phyloP scores from a whole-genome alignment of 2,797 vertebrate genomes.

The Pseudochromis fuscus region DNA sequence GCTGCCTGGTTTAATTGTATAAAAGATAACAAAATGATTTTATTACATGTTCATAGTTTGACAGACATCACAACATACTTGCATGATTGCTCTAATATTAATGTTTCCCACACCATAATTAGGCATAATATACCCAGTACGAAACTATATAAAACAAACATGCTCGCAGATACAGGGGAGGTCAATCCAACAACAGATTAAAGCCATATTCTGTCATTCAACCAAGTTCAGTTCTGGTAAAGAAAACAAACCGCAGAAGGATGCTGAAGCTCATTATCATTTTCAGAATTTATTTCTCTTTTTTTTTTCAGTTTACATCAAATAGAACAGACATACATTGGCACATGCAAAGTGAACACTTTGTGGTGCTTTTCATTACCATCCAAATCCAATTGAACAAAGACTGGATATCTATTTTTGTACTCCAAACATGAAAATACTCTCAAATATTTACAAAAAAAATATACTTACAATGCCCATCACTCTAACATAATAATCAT shows the following conservation, averaged over 20 bases:
- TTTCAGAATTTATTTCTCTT: slow-evolving; percentile 79
- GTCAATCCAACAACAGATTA: slow-evolving; percentile 75
- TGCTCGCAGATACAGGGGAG: slow-evolving; percentile 76
- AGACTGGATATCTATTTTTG: slow-evolving; percentile 80
- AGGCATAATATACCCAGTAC: slow-evolving; percentile 73
- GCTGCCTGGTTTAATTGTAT: slow-evolving; percentile 72
- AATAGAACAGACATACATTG: slow-evolving; percentile 85
- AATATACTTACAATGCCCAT: slow-evolving; percentile 80
- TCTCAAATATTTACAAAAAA: slow-evolving; percentile 85
- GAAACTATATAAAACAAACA: slow-evolving; percentile 83
- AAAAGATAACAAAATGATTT: slow-evolving; percentile 85
- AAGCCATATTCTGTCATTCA: slow-evolving; percentile 79
- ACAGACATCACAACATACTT: slow-evolving; percentile 85
- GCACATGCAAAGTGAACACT: slow-evolving; percentile 87
- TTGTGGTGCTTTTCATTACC: slow-evolving; percentile 83
- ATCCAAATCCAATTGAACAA: slow-evolving; percentile 81
- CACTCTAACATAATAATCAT: slow-evolving; percentile 70
- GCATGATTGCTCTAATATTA: slow-evolving; percentile 78
- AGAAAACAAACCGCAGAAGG: slow-evolving; percentile 73
- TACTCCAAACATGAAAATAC: slow-evolving; percentile 86
- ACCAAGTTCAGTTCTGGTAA: slow-evolving; percentile 55
- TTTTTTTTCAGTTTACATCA: slow-evolving; percentile 80
- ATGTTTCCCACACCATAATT: slow-evolving; percentile 75
- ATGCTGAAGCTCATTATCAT: slow-evolving; percentile 77
- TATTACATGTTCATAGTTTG: slow-evolving; percentile 81